Evolutionary conservation across 2,113 vertebrate species (phyloP).

Genomic region (Microcebus jonahi): DNA sequence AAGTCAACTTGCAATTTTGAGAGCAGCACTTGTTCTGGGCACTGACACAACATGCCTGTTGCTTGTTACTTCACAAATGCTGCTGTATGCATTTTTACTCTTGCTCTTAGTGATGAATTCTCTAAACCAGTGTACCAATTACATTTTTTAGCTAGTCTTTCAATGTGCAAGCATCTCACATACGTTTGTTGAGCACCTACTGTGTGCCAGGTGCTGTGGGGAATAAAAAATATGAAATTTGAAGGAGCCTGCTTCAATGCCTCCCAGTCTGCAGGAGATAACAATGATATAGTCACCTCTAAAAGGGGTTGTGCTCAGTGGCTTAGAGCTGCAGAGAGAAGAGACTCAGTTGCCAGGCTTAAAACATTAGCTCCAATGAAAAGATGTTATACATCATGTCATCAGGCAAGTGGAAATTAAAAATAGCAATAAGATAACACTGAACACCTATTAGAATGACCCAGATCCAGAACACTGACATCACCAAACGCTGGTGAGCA

Average conservation of each 20-base stretch:
- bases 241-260: neutral
- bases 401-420: neutral
- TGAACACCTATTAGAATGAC: neutral
- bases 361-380: neutral
- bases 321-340: neutral
- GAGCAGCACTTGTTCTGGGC: neutral
- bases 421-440: neutral
- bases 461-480: neutral
- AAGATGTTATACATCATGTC: neutral
- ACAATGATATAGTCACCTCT: neutral
- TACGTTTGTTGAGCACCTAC: neutral
- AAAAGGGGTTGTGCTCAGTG: neutral
- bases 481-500: neutral
- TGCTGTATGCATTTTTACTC: neutral
- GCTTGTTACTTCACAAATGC: neutral
- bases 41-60: neutral
- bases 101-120: neutral
- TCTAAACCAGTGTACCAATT: neutral
- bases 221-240: neutral
- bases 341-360: neutral
- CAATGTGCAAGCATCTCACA: neutral
- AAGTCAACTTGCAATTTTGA: slow-evolving; percentile 53
- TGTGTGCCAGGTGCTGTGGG: neutral
- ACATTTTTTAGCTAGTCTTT: neutral
- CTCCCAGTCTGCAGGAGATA: neutral